phyloP scores from a whole-genome alignment of 1,140 invertebrate genomes.

The Lordiphosa mommai region DNA sequence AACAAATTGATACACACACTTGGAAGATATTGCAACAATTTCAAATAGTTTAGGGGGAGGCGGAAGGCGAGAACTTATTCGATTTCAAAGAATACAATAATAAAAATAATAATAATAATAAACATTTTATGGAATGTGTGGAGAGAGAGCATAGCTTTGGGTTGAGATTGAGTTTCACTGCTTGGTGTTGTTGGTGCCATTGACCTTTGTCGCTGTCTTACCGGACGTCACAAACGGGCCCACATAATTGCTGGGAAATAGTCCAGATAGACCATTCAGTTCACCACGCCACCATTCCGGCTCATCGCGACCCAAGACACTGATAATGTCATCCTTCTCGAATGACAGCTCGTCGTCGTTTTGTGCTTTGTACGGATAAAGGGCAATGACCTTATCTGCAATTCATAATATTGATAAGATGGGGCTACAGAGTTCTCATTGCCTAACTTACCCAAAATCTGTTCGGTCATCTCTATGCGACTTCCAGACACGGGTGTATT shows the following conservation, averaged over 20 bases:
- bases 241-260: conserved; percentile 97
- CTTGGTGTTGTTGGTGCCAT: conserved; percentile 47
- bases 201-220: conserved; percentile 62
- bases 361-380: conserved; percentile 95
- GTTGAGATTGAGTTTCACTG: conserved; percentile 54
- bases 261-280: conserved; percentile 90
- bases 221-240: conserved; percentile 79
- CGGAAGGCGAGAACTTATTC: conserved; percentile 55
- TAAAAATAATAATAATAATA: conserved; percentile 23
- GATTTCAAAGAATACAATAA: conserved; percentile 20
- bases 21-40: conserved; percentile 63
- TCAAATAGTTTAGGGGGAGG: neutral
- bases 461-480: conserved; percentile 80
- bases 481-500: conserved; percentile 84
- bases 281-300: conserved; percentile 98
- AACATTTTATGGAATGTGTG: conserved; percentile 37
- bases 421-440: neutral
- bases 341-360: conserved; percentile 97
- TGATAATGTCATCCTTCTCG: conserved; percentile 95
- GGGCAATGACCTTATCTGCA: conserved; percentile 92
- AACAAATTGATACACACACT: conserved; percentile 54
- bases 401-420: neutral
- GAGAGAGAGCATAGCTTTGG: conserved; percentile 25
- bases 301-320: conserved; percentile 94
- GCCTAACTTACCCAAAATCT: conserved; percentile 79